A percentile compares a stretch with the other conserved stretches of the same genome.
Conservation (phyloP, 2,797 vertebrate species). For the Toxotes lorentzi region DNA sequence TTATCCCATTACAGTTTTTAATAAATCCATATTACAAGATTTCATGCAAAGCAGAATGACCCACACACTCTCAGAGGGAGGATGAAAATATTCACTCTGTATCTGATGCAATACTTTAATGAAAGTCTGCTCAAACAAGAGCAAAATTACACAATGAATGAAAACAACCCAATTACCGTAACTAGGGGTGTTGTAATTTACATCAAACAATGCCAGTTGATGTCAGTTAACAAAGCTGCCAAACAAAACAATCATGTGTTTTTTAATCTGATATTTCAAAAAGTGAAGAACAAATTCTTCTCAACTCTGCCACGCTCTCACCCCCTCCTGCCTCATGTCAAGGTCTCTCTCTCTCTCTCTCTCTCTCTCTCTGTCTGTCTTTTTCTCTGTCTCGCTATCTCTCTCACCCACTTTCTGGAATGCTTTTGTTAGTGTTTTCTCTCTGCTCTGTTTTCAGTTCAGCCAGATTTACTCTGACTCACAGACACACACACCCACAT, state of each 20-base stretch:
- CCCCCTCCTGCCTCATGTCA: conserved; percentile 31
- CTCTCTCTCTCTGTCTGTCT: conserved; percentile 11
- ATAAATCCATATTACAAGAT: background rate
- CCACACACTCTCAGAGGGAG: background rate
- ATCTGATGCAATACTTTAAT: background rate
- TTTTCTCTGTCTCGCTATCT: conserved; percentile 31
- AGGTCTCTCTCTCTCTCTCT: conserved; percentile 36
- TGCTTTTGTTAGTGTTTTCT: conserved; percentile 71
- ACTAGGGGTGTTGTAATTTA: background rate
- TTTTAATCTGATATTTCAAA: conserved; percentile 41
- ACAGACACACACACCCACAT: background rate
- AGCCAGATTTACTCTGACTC: conserved; percentile 63
- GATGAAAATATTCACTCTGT: background rate
- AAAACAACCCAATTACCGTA: background rate
- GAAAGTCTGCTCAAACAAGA: background rate
- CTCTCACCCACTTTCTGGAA: conserved; percentile 54
- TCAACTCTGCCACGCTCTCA: conserved; percentile 31
- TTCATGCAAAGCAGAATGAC: background rate
- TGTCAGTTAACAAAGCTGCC: background rate
- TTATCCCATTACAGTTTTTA: background rate
- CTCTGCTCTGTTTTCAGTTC: conserved; percentile 56
- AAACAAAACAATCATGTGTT: conserved; percentile 6
- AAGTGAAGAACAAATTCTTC: conserved; percentile 43
- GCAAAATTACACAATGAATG: background rate
- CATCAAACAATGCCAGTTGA: background rate